These are phyloP conservation scores for Caenorhabditis sp. DNA, from an alignment of 2,888 invertebrate genomes.

Conservation along the genomic window DNA sequence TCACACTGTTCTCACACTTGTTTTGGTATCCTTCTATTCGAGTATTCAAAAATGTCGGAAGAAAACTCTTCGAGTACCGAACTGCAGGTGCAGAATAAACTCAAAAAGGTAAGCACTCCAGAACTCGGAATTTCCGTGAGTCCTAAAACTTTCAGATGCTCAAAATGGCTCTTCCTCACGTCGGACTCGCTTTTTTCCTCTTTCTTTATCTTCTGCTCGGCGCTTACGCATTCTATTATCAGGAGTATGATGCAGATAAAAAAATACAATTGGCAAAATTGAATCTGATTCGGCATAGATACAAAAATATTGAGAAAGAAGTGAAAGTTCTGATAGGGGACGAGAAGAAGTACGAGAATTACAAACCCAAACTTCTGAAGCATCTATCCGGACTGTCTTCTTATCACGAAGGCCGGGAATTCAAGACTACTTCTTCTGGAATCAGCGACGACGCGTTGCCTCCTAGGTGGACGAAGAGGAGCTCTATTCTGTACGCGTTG, in stretches of 20 bases:
- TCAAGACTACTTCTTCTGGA: slow-evolving; percentile 63
- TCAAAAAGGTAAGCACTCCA: slow-evolving; percentile 38
- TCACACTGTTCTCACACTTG: background rate
- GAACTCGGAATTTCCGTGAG: background rate
- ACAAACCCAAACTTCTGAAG: slow-evolving; percentile 36
- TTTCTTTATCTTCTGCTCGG: slow-evolving; percentile 74
- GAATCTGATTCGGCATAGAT: slow-evolving; percentile 62
- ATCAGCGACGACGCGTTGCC: slow-evolving; percentile 69
- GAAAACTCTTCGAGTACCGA: slow-evolving; percentile 51
- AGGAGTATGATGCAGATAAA: slow-evolving; percentile 73
- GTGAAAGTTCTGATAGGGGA: slow-evolving; percentile 47
- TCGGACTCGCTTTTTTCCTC: slow-evolving; percentile 73
- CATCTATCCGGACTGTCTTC: slow-evolving; percentile 65
- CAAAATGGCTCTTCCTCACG: slow-evolving; percentile 77
- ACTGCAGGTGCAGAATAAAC: slow-evolving; percentile 37
- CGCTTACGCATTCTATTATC: slow-evolving; percentile 71
- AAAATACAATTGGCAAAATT: slow-evolving; percentile 68
- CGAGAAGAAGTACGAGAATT: slow-evolving; percentile 37
- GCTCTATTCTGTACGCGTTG: slow-evolving; percentile 76
- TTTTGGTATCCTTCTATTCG: background rate
- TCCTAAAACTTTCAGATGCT: slow-evolving; percentile 69
- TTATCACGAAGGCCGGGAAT: slow-evolving; percentile 70
- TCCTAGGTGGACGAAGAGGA: slow-evolving; percentile 74
- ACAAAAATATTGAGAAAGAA: slow-evolving; percentile 58
- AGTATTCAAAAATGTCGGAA: slow-evolving; percentile 31